These are phyloP conservation scores for Anorthoa munda DNA, from an alignment of 2,888 invertebrate species.

Conservation along the genomic window DNA sequence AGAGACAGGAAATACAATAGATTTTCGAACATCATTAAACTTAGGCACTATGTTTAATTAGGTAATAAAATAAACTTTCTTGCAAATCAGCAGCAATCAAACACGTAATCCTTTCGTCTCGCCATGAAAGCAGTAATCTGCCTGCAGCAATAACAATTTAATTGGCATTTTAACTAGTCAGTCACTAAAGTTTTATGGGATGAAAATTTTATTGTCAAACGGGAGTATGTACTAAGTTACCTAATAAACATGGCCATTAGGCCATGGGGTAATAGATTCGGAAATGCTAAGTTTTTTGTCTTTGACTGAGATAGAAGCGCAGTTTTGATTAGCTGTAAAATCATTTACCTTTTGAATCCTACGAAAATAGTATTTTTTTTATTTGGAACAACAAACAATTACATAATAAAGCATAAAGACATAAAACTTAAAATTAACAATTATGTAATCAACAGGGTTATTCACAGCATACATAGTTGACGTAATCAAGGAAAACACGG, in stretches of 20 bases:
- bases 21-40: not conserved
- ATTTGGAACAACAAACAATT: too few relatives aligned
- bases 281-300: not conserved
- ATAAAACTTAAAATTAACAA: too few relatives aligned
- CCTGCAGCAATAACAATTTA: slow-evolving; percentile 47
- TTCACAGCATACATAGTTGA: too few relatives aligned
- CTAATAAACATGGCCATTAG: slow-evolving; percentile 16
- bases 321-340: not conserved
- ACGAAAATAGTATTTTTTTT: too few relatives aligned
- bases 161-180: slow-evolving; percentile 45
- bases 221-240: slow-evolving; percentile 1
- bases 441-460: too few relatives aligned
- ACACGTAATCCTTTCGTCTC: slow-evolving; percentile 29
- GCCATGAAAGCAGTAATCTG: slow-evolving; percentile 48
- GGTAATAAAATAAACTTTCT: not conserved
- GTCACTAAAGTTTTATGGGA: slow-evolving; percentile 31
- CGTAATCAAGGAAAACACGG: not conserved
- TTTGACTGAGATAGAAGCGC: not conserved
- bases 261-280: not conserved
- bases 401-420: too few relatives aligned
- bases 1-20: not conserved
- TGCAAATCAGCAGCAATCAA: slow-evolving; percentile 35
- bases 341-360: not conserved
- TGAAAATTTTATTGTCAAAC: slow-evolving; percentile 39
- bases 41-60: not conserved